Percentiles rank a stretch among this genome's conserved stretches.
phyloP scores from a whole-genome alignment of 2,888 invertebrate genomes.

The Noctua fimbriata region DNA sequence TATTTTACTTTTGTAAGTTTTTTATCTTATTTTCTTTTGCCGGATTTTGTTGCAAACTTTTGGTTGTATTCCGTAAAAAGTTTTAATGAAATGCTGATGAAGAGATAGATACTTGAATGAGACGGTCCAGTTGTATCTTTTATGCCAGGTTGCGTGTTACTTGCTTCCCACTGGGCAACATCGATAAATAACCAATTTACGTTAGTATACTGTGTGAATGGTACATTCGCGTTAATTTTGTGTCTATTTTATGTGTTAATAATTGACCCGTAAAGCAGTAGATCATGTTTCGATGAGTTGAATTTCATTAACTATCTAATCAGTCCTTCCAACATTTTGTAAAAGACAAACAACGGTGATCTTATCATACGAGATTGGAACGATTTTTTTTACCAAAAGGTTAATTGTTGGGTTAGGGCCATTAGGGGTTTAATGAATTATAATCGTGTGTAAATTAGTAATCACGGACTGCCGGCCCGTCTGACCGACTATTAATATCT shows the following conservation, averaged over 20 bases:
- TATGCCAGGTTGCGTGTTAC: not conserved
- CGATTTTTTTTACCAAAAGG: not conserved
- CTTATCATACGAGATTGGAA: not conserved
- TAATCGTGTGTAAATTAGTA: conserved; percentile 42
- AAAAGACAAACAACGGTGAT: conserved; percentile 18
- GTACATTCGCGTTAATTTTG: not conserved
- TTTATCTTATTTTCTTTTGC: conserved; percentile 13
- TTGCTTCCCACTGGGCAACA: not conserved
- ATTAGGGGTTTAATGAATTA: conserved; percentile 28
- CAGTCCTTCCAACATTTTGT: not conserved
- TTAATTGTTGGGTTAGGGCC: conserved; percentile 21
- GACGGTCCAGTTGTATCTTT: conserved; percentile 7
- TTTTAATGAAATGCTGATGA: conserved; percentile 56
- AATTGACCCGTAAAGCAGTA: not conserved
- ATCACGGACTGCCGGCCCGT: not conserved
- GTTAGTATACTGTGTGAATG: not conserved
- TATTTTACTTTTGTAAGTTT: conserved; percentile 7
- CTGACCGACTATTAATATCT: conserved; percentile 36
- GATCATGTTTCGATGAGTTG: not conserved
- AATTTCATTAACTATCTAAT: not conserved
- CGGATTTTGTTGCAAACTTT: conserved; percentile 34
- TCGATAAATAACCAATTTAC: conserved; percentile 2
- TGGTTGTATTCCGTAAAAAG: conserved; percentile 33
- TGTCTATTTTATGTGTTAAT: not conserved
- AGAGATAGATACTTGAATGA: conserved; percentile 30